Evolutionary conservation across 2,113 vertebrate genomes (phyloP).

Genomic region (Sciurus niger): DNA sequence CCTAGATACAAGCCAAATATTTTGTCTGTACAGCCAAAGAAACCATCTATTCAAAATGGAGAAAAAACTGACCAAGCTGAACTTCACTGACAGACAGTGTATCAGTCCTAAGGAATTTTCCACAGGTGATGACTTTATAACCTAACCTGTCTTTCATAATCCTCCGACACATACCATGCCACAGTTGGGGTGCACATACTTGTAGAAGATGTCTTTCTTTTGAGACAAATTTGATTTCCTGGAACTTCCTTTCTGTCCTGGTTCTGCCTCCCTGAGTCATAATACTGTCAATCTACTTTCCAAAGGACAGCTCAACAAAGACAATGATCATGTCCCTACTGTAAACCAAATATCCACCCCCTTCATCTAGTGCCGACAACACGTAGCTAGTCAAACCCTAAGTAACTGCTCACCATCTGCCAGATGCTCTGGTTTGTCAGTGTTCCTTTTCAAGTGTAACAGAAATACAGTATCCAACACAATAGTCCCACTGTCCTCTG

Average conservation of each 20-base stretch:
- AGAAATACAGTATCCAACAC: not conserved
- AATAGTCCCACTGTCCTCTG: not conserved
- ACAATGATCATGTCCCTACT: not conserved
- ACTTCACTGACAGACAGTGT: not conserved
- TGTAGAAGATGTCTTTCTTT: not conserved
- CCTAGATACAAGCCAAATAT: not conserved
- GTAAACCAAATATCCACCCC: not conserved
- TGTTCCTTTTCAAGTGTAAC: not conserved
- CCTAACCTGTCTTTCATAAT: rapidly evolving
- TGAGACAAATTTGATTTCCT: not conserved
- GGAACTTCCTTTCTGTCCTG: not conserved
- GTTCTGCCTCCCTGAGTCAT: not conserved
- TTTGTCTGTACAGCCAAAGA: not conserved
- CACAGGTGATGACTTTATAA: not conserved
- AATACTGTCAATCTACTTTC: not conserved
- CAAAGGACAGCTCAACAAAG: not conserved
- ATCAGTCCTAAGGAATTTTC: not conserved
- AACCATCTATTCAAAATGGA: not conserved
- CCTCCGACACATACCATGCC: rapidly evolving
- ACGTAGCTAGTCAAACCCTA: rapidly evolving
- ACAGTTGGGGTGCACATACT: rapidly evolving
- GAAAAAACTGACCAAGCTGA: not conserved
- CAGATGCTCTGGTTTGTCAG: not conserved
- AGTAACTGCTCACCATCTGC: not conserved
- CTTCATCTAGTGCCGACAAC: rapidly evolving